Percentiles rank a stretch among this genome's conserved stretches.
Conservation (phyloP, 2,797 vertebrate genomes). For the Bucorvus abyssinicus region DNA sequence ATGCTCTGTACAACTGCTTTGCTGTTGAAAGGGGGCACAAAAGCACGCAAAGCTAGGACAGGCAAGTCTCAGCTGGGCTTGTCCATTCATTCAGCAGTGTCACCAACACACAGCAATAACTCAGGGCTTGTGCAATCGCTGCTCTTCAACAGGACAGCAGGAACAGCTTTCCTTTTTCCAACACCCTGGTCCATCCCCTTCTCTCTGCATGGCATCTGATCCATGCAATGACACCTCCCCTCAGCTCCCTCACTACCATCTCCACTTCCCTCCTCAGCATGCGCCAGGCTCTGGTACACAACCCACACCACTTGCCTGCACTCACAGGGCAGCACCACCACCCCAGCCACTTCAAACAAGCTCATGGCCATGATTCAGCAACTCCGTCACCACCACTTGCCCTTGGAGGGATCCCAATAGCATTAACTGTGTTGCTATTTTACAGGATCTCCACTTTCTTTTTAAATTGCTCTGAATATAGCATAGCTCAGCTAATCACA, state of each 20-base stretch:
- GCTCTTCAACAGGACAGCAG: not conserved
- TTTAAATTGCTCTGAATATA: not conserved
- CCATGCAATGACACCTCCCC: not conserved
- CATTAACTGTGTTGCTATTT: not conserved
- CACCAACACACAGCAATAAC: not conserved
- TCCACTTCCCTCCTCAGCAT: not conserved
- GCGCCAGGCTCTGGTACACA: not conserved
- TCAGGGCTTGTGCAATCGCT: not conserved
- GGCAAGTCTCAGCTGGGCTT: not conserved
- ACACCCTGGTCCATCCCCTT: not conserved
- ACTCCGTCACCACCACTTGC: not conserved
- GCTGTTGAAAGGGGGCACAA: not conserved
- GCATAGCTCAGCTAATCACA: not conserved
- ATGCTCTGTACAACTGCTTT: not conserved
- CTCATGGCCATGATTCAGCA: not conserved
- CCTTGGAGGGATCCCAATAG: not conserved
- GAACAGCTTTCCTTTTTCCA: not conserved
- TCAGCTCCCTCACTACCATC: not conserved
- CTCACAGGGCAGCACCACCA: not conserved
- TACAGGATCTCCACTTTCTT: not conserved
- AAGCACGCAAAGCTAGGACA: not conserved
- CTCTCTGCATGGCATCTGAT: not conserved
- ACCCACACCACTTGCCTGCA: no score
- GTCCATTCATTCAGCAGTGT: not conserved
- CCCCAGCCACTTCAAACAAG: not conserved